Conservation (phyloP, 92 coral and sea anemone genomes). For the Anthopleura xanthogrammica region DNA sequence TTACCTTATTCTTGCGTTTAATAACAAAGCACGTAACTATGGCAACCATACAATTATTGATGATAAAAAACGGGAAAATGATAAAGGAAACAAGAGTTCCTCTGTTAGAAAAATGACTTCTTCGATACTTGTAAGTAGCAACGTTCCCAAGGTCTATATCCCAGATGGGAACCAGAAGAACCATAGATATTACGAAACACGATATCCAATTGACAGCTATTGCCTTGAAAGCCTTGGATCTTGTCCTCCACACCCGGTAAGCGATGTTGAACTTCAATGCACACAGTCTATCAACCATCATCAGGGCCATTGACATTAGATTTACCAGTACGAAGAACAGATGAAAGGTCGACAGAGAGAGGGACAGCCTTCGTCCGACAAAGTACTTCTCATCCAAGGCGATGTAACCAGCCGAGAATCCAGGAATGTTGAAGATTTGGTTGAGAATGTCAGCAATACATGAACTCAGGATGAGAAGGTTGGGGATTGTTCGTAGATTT, state of each 20-base stretch:
- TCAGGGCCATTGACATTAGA: neutral
- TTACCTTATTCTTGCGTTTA: constrained; percentile 9
- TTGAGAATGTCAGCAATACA: neutral
- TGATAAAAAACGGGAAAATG: constrained; percentile 15
- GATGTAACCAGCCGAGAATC: neutral
- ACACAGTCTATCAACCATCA: neutral
- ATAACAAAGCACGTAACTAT: constrained; percentile 7
- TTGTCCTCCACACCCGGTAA: neutral
- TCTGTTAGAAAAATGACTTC: neutral
- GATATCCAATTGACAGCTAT: constrained; percentile 6
- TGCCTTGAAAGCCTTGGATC: neutral
- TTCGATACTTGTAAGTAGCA: neutral
- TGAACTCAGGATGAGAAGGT: too few relatives aligned
- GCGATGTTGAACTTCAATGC: neutral
- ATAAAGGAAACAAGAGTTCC: neutral
- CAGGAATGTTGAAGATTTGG: neutral
- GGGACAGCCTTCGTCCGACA: neutral
- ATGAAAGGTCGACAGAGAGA: neutral
- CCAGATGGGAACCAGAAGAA: constrained; percentile 16
- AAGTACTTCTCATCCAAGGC: neutral
- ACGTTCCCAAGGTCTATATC: constrained; percentile 19
- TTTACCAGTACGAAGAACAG: neutral
- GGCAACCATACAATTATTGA: constrained; percentile 3
- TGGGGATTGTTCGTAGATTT: too few relatives aligned
- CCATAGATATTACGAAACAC: constrained; percentile 4